A percentile compares a stretch with the other conserved stretches of the same genome.
Evolutionary conservation across 2,888 invertebrate species (phyloP).

Genomic region (Listrodromus nycthemerus): DNA sequence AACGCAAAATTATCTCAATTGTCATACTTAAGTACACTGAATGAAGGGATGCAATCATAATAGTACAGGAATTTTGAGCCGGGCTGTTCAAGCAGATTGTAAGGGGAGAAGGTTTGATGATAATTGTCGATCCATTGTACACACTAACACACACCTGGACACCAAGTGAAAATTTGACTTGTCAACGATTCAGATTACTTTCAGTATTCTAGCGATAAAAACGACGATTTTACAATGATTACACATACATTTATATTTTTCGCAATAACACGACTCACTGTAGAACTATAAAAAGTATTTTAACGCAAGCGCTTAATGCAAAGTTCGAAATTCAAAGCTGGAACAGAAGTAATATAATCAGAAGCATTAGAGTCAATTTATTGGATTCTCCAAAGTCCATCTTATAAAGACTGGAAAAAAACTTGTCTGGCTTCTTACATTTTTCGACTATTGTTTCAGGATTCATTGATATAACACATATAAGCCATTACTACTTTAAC

Average conservation of each 20-base stretch:
- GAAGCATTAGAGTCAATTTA: background rate
- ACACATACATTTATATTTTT: background rate
- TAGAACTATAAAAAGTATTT: background rate
- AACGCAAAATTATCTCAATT: too few relatives aligned
- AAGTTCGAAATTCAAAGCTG: background rate
- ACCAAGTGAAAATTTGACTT: background rate
- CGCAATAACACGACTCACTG: background rate
- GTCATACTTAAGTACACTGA: too few relatives aligned
- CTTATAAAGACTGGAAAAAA: background rate
- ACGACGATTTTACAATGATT: background rate
- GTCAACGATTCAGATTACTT: background rate
- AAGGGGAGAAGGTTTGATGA: background rate
- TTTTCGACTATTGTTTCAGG: conserved; percentile 41
- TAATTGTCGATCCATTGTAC: background rate
- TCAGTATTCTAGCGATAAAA: background rate
- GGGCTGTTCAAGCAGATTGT: too few relatives aligned
- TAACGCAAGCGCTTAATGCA: background rate
- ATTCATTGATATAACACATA: conserved; percentile 72
- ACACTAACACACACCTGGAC: background rate
- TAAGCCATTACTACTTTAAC: conserved; percentile 72
- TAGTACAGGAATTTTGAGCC: too few relatives aligned
- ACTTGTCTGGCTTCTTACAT: background rate
- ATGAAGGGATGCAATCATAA: too few relatives aligned
- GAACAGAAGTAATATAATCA: background rate
- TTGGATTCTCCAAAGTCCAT: background rate